A percentile compares a stretch with the other conserved stretches of the same genome.
Evolutionary conservation across 64 coral and sea anemone genomes (phyloP).

Genomic region (Cladopsammia gracilis): DNA sequence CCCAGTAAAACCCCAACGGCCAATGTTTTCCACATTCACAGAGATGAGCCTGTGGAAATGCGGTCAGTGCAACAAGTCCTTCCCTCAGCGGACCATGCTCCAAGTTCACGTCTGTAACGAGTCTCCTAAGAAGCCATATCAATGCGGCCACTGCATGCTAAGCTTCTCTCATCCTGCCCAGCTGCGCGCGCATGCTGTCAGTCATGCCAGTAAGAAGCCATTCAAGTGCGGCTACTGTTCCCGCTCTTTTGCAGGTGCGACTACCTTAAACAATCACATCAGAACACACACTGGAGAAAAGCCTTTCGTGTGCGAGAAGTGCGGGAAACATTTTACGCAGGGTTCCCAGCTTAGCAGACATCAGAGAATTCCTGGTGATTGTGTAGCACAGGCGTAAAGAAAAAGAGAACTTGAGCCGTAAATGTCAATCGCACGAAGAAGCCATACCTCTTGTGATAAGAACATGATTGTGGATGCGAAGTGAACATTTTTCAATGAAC

Average conservation of each 20-base stretch:
- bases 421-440: not conserved
- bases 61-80: constrained; percentile 64
- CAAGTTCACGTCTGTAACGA: constrained; percentile 57
- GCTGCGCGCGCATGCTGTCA: constrained; percentile 51
- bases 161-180: constrained; percentile 40
- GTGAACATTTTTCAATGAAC: not conserved
- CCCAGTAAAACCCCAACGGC: not conserved
- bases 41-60: constrained; percentile 58
- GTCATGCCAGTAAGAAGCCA: constrained; percentile 62
- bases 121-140: constrained; percentile 47
- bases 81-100: constrained; percentile 51
- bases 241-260: constrained; percentile 62
- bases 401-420: not conserved
- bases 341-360: constrained; percentile 67
- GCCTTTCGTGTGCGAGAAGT: constrained; percentile 68
- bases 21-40: constrained; percentile 2
- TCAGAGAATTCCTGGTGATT: constrained; percentile 59
- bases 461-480: not conserved
- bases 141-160: constrained; percentile 59
- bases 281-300: constrained; percentile 70
- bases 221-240: constrained; percentile 78
- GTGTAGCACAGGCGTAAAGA: not conserved
- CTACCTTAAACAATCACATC: constrained; percentile 75
- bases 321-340: constrained; percentile 60
- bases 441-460: no score